Conservation (phyloP, 35 echinoderm and acorn worm genomes). For the Diadema setosum region DNA sequence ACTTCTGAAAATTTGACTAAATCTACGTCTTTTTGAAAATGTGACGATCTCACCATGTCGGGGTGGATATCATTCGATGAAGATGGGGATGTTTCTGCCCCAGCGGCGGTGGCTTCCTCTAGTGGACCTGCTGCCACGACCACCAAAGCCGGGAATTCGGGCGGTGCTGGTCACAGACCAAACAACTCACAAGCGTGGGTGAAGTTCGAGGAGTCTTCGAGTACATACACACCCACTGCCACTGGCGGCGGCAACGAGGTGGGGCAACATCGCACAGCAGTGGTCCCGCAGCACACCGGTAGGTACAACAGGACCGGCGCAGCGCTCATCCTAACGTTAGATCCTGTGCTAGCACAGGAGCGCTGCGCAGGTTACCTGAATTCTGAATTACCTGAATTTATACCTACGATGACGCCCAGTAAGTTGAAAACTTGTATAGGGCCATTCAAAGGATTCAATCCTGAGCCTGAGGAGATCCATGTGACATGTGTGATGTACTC, state of each 20-base stretch:
- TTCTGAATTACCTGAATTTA: background rate
- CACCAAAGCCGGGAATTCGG: background rate
- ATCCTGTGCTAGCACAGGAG: background rate
- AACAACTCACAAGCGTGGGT: background rate
- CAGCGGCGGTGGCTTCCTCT: background rate
- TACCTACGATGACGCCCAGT: background rate
- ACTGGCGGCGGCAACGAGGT: background rate
- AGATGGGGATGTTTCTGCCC: background rate
- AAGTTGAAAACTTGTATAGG: background rate
- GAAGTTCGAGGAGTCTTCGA: background rate
- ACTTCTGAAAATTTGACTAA: too few species aligned
- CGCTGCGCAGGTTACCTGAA: background rate
- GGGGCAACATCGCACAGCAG: background rate
- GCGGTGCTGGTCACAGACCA: background rate
- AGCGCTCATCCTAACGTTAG: background rate
- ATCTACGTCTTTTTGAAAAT: too few species aligned
- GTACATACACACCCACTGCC: background rate
- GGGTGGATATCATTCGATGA: slow-evolving; percentile 4
- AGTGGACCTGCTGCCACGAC: background rate
- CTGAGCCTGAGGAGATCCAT: background rate
- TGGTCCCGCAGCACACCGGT: background rate
- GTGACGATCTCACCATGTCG: too few species aligned
- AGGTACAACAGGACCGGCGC: too few species aligned
- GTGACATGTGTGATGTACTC: background rate
- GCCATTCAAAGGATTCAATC: background rate